A percentile compares a stretch with the other conserved stretches of the same genome.
Conservation (phyloP, 2,888 invertebrate species). For the Apeira syringaria region DNA sequence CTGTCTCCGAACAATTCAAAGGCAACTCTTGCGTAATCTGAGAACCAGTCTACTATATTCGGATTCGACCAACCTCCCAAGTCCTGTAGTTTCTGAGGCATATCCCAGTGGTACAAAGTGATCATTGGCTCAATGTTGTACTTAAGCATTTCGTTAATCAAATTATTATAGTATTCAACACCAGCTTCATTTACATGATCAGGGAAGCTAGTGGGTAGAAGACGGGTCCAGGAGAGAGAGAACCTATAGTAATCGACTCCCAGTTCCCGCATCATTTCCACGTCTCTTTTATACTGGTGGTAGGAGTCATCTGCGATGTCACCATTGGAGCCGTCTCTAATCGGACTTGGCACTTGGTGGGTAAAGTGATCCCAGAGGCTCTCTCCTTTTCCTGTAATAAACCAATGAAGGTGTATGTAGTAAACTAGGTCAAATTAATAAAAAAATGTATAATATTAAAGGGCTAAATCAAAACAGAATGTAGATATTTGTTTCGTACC, state of each 20-base stretch:
- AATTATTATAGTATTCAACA: slow-evolving; percentile 49
- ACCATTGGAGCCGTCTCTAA: slow-evolving; percentile 78
- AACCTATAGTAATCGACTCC: slow-evolving; percentile 78
- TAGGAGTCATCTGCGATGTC: slow-evolving; percentile 84
- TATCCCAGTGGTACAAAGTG: slow-evolving; percentile 78
- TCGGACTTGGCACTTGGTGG: slow-evolving; percentile 66
- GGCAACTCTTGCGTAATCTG: slow-evolving; percentile 60
- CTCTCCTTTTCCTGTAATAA: slow-evolving; percentile 78
- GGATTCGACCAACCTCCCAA: slow-evolving; percentile 77
- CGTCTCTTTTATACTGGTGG: slow-evolving; percentile 81
- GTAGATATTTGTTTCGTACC: slow-evolving; percentile 56
- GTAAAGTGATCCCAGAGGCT: slow-evolving; percentile 85
- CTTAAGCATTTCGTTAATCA: slow-evolving; percentile 80
- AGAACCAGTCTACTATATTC: slow-evolving; percentile 63
- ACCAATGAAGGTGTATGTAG: too few relatives aligned
- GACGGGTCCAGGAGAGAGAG: slow-evolving; percentile 84
- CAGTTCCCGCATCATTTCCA: slow-evolving; percentile 65
- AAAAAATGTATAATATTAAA: too few relatives aligned
- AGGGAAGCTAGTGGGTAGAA: slow-evolving; percentile 82
- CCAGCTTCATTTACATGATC: slow-evolving; percentile 77
- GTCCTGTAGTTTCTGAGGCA: slow-evolving; percentile 73
- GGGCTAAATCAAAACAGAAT: too few relatives aligned
- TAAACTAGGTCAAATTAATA: too few relatives aligned
- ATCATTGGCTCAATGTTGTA: slow-evolving; percentile 84
- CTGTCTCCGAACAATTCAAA: slow-evolving; percentile 69